These are phyloP conservation scores for Pachycephus smyrnensis DNA, from an alignment of 2,888 invertebrate genomes.

Conservation along the genomic window DNA sequence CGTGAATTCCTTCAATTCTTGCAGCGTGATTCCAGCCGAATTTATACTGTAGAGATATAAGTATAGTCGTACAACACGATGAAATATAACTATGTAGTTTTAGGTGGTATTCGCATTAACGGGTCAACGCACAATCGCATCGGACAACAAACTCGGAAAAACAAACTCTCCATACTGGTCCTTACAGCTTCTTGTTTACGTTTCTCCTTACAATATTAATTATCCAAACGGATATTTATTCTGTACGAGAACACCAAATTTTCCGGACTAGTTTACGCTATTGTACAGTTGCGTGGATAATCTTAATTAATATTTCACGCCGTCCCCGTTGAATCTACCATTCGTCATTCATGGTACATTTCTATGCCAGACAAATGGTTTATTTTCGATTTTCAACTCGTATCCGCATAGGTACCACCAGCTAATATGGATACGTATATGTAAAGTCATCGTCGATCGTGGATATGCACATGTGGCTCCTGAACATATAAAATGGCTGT, in stretches of 20 bases:
- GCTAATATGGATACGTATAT: not conserved
- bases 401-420: not conserved
- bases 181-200: not conserved
- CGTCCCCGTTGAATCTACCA: not conserved
- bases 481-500: not conserved
- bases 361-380: not conserved
- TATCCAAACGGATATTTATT: not conserved
- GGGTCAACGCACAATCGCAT: not conserved
- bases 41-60: not conserved
- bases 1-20: not conserved
- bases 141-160: not conserved
- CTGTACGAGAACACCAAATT: not conserved
- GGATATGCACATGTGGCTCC: not conserved
- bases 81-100: not conserved
- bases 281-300: not conserved
- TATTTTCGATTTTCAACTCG: not conserved
- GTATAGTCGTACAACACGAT: not conserved
- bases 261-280: not conserved
- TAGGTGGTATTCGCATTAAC: not conserved
- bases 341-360: not conserved
- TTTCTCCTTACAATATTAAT: not conserved
- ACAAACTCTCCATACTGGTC: not conserved
- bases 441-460: not conserved
- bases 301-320: not conserved
- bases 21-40: not conserved